Base-by-base conservation (phyloP, 2,888 invertebrate species). In the Caradrina kadenii region DNA sequence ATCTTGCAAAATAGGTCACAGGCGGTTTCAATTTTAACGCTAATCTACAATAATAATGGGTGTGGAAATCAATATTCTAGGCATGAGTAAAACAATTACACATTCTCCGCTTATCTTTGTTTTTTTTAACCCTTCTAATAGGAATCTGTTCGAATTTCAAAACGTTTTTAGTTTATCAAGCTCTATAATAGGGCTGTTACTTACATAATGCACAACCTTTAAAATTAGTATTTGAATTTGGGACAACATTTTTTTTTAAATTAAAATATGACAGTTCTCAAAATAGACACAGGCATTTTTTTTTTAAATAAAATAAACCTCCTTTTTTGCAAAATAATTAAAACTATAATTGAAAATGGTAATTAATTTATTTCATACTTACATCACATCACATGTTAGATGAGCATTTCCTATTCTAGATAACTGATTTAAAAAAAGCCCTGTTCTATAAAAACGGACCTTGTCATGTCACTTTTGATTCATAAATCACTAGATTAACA, bases 1-100 rank as follows among this genome's bases (percentile, higher is more conserved):
- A 90, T 86, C 87, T 83, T 82, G 71, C 71, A 80, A 92, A 90
- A 86, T 92, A 89, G 93, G 93, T 93, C 93, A 92, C 73, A 79
- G 86, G 82, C 82, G 72, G 65, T 64, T 74, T 72, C 70, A 60
- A 80, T 70, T 79, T 76, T 65, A 76, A 64, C 52, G 19, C 31
- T 68, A 22, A 31, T 49, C 58, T 58, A 42, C 48, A 21, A 7
- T 22, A 50, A 17, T 21, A 60, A 49, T n/a, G 1, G 8, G 39
- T n/a, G 42, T 42, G 6, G 11, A 22, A 53, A 70, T 69, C 62
- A 10, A 62, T 22, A 19, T 22, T 45, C 5, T 7, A 5, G 7
- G 19, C 21, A 13, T 22, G 8, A 49, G 2, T 15, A 45, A 45
- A 45, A 45, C 42, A 45, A 45, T 39, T 39, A 45, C 17, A 45